Conservation (phyloP, 2,113 vertebrate genomes). For the Nematolebias whitei region DNA sequence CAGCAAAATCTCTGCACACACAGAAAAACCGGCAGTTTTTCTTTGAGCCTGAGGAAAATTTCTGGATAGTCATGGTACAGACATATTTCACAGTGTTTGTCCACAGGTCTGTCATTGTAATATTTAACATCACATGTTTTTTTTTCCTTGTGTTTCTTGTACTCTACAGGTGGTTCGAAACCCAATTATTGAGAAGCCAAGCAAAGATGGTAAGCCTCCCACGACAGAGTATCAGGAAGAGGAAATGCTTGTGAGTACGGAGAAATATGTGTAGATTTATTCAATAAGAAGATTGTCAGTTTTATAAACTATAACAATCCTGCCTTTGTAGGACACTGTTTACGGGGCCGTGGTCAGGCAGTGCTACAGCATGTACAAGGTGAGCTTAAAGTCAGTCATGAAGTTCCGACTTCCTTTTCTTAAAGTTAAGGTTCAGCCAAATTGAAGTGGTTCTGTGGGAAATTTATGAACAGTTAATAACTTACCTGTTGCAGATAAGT, state of each 20-base stretch:
- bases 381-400: slow-evolving; percentile 58
- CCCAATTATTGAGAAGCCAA: slow-evolving; percentile 92
- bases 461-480: no score
- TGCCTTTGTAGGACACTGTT: slow-evolving; percentile 89
- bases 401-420: background rate
- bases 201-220: slow-evolving; percentile 92
- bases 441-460: no score
- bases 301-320: background rate
- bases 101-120: background rate
- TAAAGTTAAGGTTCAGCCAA: no score
- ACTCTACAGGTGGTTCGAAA: slow-evolving; percentile 90
- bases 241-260: slow-evolving; percentile 88
- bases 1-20: slow-evolving; percentile 96
- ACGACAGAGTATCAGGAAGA: slow-evolving; percentile 95
- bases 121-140: background rate
- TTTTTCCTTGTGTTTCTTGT: background rate
- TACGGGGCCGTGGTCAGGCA: slow-evolving; percentile 93
- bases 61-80: slow-evolving; percentile 97
- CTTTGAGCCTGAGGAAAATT: slow-evolving; percentile 94
- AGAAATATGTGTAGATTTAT: background rate
- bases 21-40: slow-evolving; percentile 99
- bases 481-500: no score
- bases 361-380: slow-evolving; percentile 99
- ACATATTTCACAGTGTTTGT: background rate
- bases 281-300: background rate